phyloP scores from a whole-genome alignment of 2,113 vertebrate species.

The Brachyistius frenatus region DNA sequence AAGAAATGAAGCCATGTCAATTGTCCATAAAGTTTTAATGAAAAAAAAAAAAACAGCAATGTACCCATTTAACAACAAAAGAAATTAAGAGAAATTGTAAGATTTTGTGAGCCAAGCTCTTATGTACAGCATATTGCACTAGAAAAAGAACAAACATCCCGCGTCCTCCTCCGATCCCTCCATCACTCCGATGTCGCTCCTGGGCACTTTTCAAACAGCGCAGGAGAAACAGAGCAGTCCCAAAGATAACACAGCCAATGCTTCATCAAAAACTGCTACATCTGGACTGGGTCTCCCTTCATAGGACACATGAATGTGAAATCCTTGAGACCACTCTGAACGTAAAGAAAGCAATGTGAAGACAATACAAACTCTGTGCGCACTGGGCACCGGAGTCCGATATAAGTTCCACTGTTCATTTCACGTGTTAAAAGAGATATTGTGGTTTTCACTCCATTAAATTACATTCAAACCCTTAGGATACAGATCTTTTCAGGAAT shows the following conservation, averaged over 20 bases:
- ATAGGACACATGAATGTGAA: slow-evolving; percentile 72
- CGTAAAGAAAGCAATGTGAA: slow-evolving; percentile 68
- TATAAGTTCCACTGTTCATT: slow-evolving; percentile 67
- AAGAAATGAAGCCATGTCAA: slow-evolving; percentile 35
- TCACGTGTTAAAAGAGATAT: slow-evolving; percentile 69
- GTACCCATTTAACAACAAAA: slow-evolving; percentile 84
- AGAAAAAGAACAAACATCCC: slow-evolving; percentile 79
- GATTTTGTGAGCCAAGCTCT: slow-evolving; percentile 81
- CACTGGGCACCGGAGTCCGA: slow-evolving; percentile 35
- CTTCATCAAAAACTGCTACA: slow-evolving; percentile 79
- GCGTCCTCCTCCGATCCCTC: slow-evolving; percentile 54
- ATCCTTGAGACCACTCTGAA: slow-evolving; percentile 81
- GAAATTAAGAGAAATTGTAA: slow-evolving; percentile 78
- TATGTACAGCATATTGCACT: slow-evolving; percentile 87
- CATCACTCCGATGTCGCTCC: slow-evolving; percentile 51
- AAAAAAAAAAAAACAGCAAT: slow-evolving; percentile 74
- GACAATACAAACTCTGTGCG: slow-evolving; percentile 44
- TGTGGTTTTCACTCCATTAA: slow-evolving; percentile 73
- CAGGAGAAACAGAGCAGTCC: slow-evolving; percentile 73
- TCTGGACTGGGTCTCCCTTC: slow-evolving; percentile 82
- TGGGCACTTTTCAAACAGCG: slow-evolving; percentile 53
- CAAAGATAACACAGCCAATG: slow-evolving; percentile 78
- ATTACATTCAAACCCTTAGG: slow-evolving; percentile 83
- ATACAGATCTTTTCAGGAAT: slow-evolving; percentile 79
- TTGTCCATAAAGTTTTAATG: slow-evolving; percentile 81